phyloP scores from a whole-genome alignment of 2,888 invertebrate genomes.

The Andrena dorsata region DNA sequence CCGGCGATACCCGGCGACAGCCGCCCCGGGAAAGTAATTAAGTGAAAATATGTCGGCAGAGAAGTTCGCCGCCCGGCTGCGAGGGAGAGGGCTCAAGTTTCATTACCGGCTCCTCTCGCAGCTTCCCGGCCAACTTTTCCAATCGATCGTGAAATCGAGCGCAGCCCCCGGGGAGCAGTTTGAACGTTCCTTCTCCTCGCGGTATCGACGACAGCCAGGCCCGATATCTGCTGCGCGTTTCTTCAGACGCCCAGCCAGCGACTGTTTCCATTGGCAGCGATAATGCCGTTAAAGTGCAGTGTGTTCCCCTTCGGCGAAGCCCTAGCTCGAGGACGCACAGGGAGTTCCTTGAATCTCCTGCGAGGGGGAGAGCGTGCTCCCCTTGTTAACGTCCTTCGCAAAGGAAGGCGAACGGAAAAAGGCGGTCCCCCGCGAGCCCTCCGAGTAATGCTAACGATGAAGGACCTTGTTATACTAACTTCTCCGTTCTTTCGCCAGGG shows the following conservation, averaged over 20 bases:
- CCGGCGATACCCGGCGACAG: conserved; percentile 40
- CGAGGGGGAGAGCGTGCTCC: background rate
- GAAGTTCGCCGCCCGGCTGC: background rate
- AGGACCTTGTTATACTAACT: background rate
- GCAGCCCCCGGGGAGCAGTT: conserved; percentile 4
- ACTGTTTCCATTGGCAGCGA: background rate
- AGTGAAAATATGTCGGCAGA: conserved; percentile 52
- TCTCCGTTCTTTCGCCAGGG: background rate
- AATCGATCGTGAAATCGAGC: conserved; percentile 41
- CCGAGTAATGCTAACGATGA: background rate
- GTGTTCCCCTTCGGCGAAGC: background rate
- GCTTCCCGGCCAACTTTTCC: conserved; percentile 38
- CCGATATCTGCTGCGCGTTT: background rate
- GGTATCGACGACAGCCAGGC: too few species aligned
- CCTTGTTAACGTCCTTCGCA: conserved; percentile 4
- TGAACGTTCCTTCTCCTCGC: background rate
- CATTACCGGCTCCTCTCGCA: background rate
- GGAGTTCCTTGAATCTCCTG: background rate
- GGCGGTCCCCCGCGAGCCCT: too few species aligned
- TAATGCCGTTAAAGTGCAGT: background rate
- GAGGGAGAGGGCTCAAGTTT: conserved; percentile 6
- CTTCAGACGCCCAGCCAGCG: background rate
- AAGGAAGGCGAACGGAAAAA: background rate
- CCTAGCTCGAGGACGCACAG: background rate
- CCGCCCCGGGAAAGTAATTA: conserved; percentile 47